These are phyloP conservation scores for Monomorium pharaonis DNA, from an alignment of 1,140 invertebrate genomes.

Conservation along the genomic window DNA sequence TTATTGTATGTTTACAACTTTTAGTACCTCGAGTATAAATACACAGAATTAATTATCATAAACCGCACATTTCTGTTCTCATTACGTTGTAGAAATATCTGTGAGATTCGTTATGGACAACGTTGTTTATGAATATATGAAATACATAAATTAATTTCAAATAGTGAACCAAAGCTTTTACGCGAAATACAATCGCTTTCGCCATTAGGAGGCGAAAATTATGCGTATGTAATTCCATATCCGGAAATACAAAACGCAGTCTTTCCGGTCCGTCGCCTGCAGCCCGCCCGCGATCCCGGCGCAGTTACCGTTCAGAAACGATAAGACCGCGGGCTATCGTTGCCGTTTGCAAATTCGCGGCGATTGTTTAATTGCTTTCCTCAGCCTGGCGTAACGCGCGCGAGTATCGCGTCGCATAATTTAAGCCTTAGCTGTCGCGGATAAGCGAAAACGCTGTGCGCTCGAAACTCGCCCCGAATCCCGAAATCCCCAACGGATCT, in stretches of 20 bases:
- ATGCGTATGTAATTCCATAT: conserved; percentile 40
- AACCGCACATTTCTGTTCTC: background rate
- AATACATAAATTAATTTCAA: conserved; percentile 18
- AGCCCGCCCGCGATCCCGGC: background rate
- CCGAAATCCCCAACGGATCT: conserved; percentile 53
- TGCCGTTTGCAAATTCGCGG: conserved; percentile 21
- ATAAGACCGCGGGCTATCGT: conserved; percentile 9
- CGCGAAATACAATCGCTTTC: conserved; percentile 32
- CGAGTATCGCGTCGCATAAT: conserved; percentile 43
- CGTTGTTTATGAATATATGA: background rate
- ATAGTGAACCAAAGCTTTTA: conserved; percentile 30
- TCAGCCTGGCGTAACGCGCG: background rate
- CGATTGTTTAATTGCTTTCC: conserved; percentile 59
- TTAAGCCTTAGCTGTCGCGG: conserved; percentile 38
- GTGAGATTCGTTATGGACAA: background rate
- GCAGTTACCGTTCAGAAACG: conserved; percentile 16
- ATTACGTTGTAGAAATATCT: background rate
- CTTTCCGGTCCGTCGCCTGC: conserved; percentile 23
- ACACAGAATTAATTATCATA: background rate
- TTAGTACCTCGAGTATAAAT: background rate
- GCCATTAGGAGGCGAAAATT: conserved; percentile 25
- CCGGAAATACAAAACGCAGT: conserved; percentile 3
- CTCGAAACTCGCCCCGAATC: conserved; percentile 41
- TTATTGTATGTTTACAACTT: conserved; percentile 11
- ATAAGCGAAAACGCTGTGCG: conserved; percentile 35